Conservation (phyloP, 1,140 invertebrate species). For the Camponotus floridanus region DNA sequence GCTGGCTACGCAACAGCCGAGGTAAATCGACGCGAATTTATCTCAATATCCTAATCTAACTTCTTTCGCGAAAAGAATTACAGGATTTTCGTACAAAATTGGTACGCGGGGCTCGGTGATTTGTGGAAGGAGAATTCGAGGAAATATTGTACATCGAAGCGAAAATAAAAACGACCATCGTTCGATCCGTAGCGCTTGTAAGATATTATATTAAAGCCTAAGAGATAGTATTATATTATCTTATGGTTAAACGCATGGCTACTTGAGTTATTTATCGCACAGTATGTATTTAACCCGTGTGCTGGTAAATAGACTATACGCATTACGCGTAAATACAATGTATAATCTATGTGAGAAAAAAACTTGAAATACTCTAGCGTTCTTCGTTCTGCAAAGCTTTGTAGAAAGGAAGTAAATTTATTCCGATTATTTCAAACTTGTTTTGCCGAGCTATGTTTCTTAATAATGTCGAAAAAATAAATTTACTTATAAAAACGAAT, state of each 20-base stretch:
- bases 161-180: too few relatives aligned
- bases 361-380: not conserved
- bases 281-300: not conserved
- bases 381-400: not conserved
- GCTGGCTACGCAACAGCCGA: conserved; percentile 25
- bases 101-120: too few relatives aligned
- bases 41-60: conserved; percentile 18
- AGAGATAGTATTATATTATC: not conserved
- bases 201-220: not conserved
- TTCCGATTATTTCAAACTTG: too few relatives aligned
- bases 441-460: too few relatives aligned
- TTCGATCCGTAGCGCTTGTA: not conserved
- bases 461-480: not conserved
- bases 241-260: not conserved
- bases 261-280: not conserved
- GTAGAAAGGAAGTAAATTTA: not conserved
- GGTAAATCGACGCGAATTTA: not conserved
- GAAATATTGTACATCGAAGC: too few relatives aligned
- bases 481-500: not conserved
- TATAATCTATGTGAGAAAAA: conserved; percentile 3
- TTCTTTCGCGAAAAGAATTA: conserved; percentile 27
- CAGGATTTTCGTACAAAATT: not conserved
- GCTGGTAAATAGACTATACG: not conserved
- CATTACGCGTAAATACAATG: conserved; percentile 18
- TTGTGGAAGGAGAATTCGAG: too few relatives aligned